phyloP scores from a whole-genome alignment of 2,888 invertebrate genomes.

The Drosophila silvestris region DNA sequence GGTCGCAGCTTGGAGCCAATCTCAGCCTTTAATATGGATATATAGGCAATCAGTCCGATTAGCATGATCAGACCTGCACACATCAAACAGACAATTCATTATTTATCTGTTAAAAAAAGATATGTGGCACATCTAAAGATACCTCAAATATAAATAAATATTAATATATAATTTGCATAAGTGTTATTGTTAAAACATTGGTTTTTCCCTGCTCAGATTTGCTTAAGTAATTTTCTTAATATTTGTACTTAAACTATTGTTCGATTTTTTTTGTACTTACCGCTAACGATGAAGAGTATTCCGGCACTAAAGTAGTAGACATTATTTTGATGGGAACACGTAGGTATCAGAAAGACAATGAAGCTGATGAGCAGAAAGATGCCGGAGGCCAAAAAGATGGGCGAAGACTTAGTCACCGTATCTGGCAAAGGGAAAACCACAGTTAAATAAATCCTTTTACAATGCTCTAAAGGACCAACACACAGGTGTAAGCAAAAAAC shows the following conservation, averaged over 20 bases:
- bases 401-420: constrained; percentile 93
- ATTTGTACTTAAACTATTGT: neutral
- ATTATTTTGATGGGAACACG: constrained; percentile 89
- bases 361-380: constrained; percentile 92
- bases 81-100: neutral
- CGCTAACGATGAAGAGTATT: constrained; percentile 94
- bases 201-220: neutral
- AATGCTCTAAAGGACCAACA: neutral
- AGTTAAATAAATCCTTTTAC: neutral
- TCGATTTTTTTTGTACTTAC: constrained; percentile 86
- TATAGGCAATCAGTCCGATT: constrained; percentile 96
- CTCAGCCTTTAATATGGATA: constrained; percentile 96
- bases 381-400: constrained; percentile 92
- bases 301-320: constrained; percentile 94
- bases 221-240: neutral
- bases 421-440: constrained; percentile 87
- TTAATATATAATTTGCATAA: neutral
- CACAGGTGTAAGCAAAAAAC: neutral
- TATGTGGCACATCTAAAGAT: neutral
- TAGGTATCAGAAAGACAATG: constrained; percentile 92
- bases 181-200: neutral
- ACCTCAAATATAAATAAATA: neutral
- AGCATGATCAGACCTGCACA: constrained; percentile 93
- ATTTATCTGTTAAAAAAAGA: neutral
- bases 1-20: constrained; percentile 94